Percentiles rank a stretch among this genome's conserved stretches.
These are phyloP conservation scores for Girardinichthys multiradiatus DNA, from an alignment of 2,113 vertebrate genomes.

Conservation along the genomic window DNA sequence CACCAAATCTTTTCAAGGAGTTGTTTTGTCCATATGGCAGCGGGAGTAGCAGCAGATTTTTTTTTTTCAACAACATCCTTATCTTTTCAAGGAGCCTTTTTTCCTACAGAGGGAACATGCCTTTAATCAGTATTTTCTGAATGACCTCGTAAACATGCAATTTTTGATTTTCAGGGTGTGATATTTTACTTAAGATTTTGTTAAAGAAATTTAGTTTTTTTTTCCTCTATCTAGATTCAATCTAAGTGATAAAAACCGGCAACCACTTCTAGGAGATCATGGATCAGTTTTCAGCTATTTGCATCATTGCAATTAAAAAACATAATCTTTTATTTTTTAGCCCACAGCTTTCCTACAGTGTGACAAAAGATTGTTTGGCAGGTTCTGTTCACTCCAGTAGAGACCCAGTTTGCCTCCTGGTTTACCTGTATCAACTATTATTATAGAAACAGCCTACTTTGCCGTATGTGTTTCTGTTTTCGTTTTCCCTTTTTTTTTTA, in stretches of 20 bases:
- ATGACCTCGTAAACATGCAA: conserved; percentile 50
- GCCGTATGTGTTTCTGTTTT: conserved; percentile 73
- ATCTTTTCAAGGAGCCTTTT: conserved; percentile 42
- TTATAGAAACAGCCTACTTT: conserved; percentile 68
- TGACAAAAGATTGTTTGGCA: conserved; percentile 57
- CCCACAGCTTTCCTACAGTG: conserved; percentile 33
- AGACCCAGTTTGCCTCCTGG: conserved; percentile 54
- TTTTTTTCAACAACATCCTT: conserved; percentile 31
- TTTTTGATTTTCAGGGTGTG: conserved; percentile 20
- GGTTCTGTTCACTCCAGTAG: conserved; percentile 48
- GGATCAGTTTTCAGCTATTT: conserved; percentile 21
- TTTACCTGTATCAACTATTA: conserved; percentile 56
- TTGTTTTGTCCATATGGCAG: conserved; percentile 70
- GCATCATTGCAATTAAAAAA: conserved; percentile 28
- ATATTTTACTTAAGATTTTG: conserved; percentile 15
- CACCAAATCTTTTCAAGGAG: conserved; percentile 75
- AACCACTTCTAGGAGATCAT: conserved; percentile 1
- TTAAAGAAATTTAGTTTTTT: conserved; percentile 6
- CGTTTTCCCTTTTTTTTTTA: conserved; percentile 70
- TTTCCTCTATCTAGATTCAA: conserved; percentile 21
- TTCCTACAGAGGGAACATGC: conserved; percentile 13
- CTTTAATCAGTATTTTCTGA: conserved; percentile 41
- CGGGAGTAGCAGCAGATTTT: conserved; percentile 38
- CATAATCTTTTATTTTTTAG: conserved; percentile 38
- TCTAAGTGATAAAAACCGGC: conserved; percentile 13